Base-by-base conservation (phyloP, 2,888 invertebrate genomes). In the Graphium colonna region DNA sequence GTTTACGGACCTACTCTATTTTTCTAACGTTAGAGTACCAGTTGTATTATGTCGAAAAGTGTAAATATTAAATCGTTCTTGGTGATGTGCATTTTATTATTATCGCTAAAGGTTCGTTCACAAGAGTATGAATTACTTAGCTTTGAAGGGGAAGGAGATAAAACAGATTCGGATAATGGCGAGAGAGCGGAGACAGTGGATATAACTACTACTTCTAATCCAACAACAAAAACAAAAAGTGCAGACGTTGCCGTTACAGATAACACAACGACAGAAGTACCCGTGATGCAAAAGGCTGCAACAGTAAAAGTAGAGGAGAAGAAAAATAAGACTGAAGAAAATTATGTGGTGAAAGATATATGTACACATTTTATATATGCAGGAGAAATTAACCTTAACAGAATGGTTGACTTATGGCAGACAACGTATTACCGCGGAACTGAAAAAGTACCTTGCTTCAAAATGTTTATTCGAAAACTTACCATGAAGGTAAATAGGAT, bases 321-420 rank as follows among this genome's bases (percentile, higher is more conserved):
- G 21, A 21, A 21, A 21, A 21, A 21, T 21, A 21, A 3, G 3
- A 21, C 21, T 5, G 21, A 51, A 26, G 33, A n/a, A 36, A 18
- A 38, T 16, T 52, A 47, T 15, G 47, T 38, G 4, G 47, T 52
- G 21, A 48, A 52, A 13, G 52, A 52, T 17, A 52, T 52, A 42
- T 52, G 52, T 47, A 13, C 52, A 48, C 26, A 52, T 12, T 52
- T 52, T 43, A 52, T 36, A 42, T 48, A 52, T 13, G 42, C 47
- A 1, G 52, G 47, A n/a, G 21, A 41, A 4, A 47, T 52, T 7
- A 36, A 28, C 12, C 43, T 52, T 1, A 52, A 52, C 16, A 52
- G 47, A 26, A 73, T 79, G 65, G 62, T 60, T 0, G 72, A 71
- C 21, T 64, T 75, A 0, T 79, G 77, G 77, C 69, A 74, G 56